A percentile compares a stretch with the other conserved stretches of the same genome.
These are phyloP conservation scores for Ethmia dodecea DNA, from an alignment of 2,888 invertebrate species.

Conservation along the genomic window DNA sequence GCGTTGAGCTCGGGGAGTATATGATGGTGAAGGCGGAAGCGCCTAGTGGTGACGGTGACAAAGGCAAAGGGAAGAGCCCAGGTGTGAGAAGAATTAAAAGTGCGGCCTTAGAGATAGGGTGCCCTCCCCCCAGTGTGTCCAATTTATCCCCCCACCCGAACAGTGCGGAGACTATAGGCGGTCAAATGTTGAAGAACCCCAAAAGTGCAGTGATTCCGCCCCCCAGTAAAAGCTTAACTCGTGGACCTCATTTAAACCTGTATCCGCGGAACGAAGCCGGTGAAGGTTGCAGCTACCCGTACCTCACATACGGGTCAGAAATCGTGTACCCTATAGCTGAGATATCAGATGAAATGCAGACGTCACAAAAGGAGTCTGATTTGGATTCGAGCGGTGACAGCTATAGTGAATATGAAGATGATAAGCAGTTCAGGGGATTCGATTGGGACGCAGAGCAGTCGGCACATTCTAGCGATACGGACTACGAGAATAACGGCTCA, in stretches of 20 bases:
- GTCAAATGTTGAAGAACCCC: conserved; percentile 82
- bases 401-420: conserved; percentile 80
- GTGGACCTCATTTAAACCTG: conserved; percentile 83
- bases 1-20: conserved; percentile 71
- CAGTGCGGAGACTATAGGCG: conserved; percentile 86
- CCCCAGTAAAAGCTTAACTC: conserved; percentile 82
- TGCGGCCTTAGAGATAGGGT: conserved; percentile 83
- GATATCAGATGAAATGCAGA: conserved; percentile 88
- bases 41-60: conserved; percentile 60
- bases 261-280: conserved; percentile 81
- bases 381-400: conserved; percentile 78
- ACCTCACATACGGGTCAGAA: conserved; percentile 82
- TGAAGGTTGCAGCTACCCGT: conserved; percentile 86
- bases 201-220: conserved; percentile 80
- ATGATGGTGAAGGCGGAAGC: conserved; percentile 73
- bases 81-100: conserved; percentile 79
- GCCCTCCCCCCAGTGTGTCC: conserved; percentile 82
- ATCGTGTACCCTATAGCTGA: conserved; percentile 91
- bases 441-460: conserved; percentile 72
- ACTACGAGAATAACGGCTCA: conserved; percentile 83
- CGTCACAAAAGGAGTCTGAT: conserved; percentile 80
- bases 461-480: conserved; percentile 79
- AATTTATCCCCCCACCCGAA: conserved; percentile 89
- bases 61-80: conserved; percentile 75
- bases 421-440: conserved; percentile 72